Percentiles rank a stretch among this genome's conserved stretches.
Conservation (phyloP, 2,113 vertebrate species). For the Misgurnus anguillicaudatus region DNA sequence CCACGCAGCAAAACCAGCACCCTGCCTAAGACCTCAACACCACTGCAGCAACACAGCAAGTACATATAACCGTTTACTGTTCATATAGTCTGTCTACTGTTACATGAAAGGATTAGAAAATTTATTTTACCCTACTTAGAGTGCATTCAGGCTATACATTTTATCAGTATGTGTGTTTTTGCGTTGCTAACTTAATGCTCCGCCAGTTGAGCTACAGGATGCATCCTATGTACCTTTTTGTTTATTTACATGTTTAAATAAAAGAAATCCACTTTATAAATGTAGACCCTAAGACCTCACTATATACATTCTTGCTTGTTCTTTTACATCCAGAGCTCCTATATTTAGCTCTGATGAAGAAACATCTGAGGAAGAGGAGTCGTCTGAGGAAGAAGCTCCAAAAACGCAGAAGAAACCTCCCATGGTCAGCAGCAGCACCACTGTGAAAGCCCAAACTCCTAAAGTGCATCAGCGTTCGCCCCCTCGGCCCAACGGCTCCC, state of each 20-base stretch:
- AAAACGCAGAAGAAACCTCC: constrained; percentile 57
- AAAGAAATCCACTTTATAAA: too few species aligned
- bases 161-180: too few species aligned
- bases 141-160: too few species aligned
- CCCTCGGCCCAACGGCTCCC: constrained; percentile 26
- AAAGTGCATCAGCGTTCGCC: constrained; percentile 10
- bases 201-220: too few species aligned
- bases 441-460: constrained; percentile 45
- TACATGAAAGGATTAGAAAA: too few species aligned
- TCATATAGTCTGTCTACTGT: neutral
- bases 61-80: neutral
- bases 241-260: too few species aligned
- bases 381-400: constrained; percentile 66
- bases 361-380: constrained; percentile 69
- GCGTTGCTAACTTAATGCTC: too few species aligned
- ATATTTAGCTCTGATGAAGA: constrained; percentile 89
- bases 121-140: too few species aligned
- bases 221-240: too few species aligned
- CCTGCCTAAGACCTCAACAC: constrained; percentile 62
- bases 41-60: constrained; percentile 3
- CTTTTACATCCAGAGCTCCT: constrained; percentile 72
- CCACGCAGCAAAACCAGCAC: constrained; percentile 61
- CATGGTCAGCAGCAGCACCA: constrained; percentile 36
- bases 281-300: too few species aligned
- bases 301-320: too few species aligned